A percentile compares a stretch with the other conserved stretches of the same genome.
Conservation (phyloP, 2,797 vertebrate species). For the Melanotaenia pygmaea region DNA sequence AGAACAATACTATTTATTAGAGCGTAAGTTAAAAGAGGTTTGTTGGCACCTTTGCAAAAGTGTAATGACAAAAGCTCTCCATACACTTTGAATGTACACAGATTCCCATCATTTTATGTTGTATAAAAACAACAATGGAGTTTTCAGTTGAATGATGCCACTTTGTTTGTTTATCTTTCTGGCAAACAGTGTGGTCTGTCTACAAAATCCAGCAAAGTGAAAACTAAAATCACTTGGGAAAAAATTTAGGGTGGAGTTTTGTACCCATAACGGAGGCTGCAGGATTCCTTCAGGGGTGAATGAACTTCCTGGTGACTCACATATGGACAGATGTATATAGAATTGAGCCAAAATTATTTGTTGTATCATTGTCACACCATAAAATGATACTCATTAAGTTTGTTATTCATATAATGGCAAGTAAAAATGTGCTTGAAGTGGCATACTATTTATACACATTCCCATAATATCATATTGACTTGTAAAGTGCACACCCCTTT, state of each 20-base stretch:
- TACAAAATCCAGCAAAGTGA: background rate
- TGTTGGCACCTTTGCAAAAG: too few species aligned
- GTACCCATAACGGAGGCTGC: background rate
- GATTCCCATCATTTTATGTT: too few species aligned
- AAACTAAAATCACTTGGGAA: background rate
- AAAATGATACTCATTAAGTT: background rate
- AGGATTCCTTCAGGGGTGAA: background rate
- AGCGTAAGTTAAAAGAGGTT: too few species aligned
- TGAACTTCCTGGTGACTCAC: too few species aligned
- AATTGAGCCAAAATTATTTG: background rate
- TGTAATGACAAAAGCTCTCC: too few species aligned
- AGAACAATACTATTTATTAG: too few species aligned
- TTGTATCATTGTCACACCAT: background rate
- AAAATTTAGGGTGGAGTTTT: background rate
- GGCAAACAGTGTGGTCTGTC: background rate
- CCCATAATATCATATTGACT: background rate
- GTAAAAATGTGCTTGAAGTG: constrained; percentile 10
- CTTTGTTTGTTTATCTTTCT: background rate
- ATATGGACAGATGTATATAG: background rate
- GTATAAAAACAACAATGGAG: too few species aligned
- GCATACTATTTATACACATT: constrained; percentile 6
- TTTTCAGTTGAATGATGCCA: background rate
- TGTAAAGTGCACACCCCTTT: constrained; percentile 19
- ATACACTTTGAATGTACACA: too few species aligned
- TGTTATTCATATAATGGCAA: background rate